Conservation (phyloP, 2,113 vertebrate genomes). For the Laticauda laticaudata region DNA sequence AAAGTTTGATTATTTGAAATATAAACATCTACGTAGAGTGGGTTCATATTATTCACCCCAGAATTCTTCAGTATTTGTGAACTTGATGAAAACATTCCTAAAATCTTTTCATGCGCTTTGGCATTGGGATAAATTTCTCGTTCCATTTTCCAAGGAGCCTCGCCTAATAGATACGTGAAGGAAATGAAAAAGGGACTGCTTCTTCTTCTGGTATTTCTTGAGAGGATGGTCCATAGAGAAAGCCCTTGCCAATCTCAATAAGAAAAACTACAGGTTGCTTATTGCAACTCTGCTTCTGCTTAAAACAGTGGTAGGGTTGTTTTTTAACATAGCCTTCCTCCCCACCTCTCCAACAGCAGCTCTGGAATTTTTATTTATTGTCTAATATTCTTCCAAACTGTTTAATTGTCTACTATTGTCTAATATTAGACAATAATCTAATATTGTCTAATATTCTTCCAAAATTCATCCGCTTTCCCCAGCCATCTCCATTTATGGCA, state of each 20-base stretch:
- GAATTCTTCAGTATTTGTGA: neutral
- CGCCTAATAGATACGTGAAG: neutral
- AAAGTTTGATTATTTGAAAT: neutral
- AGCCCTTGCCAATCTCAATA: neutral
- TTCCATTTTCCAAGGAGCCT: neutral
- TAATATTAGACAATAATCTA: too few species aligned
- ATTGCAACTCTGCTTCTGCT: neutral
- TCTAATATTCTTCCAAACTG: neutral
- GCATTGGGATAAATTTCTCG: neutral
- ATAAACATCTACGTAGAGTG: neutral
- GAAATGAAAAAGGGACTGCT: neutral
- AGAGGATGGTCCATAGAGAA: neutral
- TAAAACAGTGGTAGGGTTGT: neutral
- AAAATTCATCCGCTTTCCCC: neutral
- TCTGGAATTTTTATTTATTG: neutral
- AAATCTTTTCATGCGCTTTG: neutral
- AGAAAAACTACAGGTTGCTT: neutral
- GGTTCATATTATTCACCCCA: neutral
- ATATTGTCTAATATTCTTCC: too few species aligned
- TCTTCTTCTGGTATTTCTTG: neutral
- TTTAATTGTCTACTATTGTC: too few species aligned
- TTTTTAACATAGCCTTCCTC: neutral
- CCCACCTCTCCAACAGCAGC: neutral
- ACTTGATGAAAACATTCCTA: neutral
- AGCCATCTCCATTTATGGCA: neutral